A percentile compares a stretch with the other conserved stretches of the same genome.
Conservation (phyloP, 2,797 vertebrate species). For the Danionella dracula region DNA sequence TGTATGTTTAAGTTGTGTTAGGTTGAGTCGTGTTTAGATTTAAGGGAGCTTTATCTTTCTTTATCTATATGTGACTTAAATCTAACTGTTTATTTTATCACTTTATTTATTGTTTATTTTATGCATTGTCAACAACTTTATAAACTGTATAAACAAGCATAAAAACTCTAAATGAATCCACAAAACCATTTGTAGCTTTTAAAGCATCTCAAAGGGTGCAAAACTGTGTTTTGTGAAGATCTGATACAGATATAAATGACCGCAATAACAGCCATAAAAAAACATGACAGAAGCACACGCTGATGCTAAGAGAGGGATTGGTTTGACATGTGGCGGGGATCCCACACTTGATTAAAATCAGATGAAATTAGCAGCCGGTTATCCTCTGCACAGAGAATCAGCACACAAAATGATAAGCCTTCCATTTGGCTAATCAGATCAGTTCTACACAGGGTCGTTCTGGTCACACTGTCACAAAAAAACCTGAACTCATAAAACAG, state of each 20-base stretch:
- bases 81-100: no score
- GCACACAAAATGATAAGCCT: slow-evolving; percentile 27
- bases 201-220: no score
- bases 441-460: slow-evolving; percentile 29
- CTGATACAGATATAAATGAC: neutral
- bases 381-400: slow-evolving; percentile 25
- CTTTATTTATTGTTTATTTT: no score
- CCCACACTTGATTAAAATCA: slow-evolving; percentile 36
- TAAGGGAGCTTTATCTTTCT: no score
- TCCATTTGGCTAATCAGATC: slow-evolving; percentile 41
- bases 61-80: no score
- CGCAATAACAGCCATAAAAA: neutral
- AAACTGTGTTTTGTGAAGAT: slow-evolving; percentile 5
- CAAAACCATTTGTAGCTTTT: no score
- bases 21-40: no score
- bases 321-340: slow-evolving; percentile 1
- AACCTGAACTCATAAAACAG: neutral
- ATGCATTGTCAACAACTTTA: no score
- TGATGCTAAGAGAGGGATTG: slow-evolving; percentile 18
- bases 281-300: neutral
- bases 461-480: slow-evolving; percentile 23
- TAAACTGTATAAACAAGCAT: no score
- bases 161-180: no score
- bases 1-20: no score
- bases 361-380: slow-evolving; percentile 42